Evolutionary conservation across 2,888 invertebrate species (phyloP).

Genomic region (Pachydiplax longipennis): DNA sequence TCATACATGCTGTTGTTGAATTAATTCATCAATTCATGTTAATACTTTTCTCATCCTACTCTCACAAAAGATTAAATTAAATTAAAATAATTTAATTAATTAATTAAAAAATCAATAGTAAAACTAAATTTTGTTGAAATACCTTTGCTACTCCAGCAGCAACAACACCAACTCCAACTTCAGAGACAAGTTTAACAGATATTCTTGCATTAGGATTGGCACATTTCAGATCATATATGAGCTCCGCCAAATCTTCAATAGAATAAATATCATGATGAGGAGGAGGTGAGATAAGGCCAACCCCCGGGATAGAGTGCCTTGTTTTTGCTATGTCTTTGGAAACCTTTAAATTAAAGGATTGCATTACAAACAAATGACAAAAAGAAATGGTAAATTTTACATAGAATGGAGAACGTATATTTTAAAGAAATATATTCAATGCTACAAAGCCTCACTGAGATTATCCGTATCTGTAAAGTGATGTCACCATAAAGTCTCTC

Average conservation of each 20-base stretch:
- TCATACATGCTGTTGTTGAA: no score
- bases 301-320: constrained; percentile 94
- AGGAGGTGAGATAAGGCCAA: constrained; percentile 97
- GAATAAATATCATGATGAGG: constrained; percentile 99
- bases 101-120: no score
- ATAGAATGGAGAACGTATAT: no score
- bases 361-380: not conserved
- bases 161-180: constrained; percentile 98
- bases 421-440: no score
- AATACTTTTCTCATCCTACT: no score
- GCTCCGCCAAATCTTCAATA: constrained; percentile 97
- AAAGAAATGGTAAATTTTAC: no score
- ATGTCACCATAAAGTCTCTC: no score
- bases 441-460: no score
- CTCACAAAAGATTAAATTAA: no score
- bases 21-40: no score
- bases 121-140: constrained; percentile 35
- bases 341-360: constrained; percentile 73
- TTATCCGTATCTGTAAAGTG: no score
- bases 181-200: constrained; percentile 97
- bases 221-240: constrained; percentile 97
- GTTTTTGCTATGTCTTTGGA: constrained; percentile 94
- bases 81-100: no score
- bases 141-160: constrained; percentile 99
- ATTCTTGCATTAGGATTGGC: constrained; percentile 95